Evolutionary conservation across 30 jellyfish, hydroid and myxozoan species (phyloP).

Genomic region (Hydractinia symbiolongicarpus): DNA sequence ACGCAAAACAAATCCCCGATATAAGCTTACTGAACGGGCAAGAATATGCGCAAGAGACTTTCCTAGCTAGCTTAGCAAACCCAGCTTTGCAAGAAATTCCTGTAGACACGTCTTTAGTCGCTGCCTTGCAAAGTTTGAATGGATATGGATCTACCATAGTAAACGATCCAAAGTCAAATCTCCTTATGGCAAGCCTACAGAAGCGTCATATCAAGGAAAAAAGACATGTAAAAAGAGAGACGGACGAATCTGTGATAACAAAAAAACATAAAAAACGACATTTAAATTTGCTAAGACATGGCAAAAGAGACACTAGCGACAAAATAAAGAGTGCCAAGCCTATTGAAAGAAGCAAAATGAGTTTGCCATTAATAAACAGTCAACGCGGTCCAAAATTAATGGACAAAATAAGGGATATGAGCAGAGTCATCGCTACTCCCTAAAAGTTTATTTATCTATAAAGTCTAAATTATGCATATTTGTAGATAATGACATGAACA

Average conservation of each 20-base stretch:
- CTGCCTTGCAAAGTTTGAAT: constrained; percentile 30
- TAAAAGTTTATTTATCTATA: not conserved
- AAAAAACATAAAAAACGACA: constrained; percentile 2
- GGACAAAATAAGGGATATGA: constrained; percentile 92
- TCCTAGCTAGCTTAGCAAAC: constrained; percentile 40
- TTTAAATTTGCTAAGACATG: not conserved
- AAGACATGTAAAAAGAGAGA: constrained; percentile 13
- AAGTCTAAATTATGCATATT: too few species aligned
- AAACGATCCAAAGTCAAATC: not conserved
- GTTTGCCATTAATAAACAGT: constrained; percentile 47
- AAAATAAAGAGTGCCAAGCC: constrained; percentile 58
- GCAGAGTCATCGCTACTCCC: constrained; percentile 89
- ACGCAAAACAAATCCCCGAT: too few species aligned
- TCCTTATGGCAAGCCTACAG: constrained; percentile 15
- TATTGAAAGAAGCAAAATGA: constrained; percentile 71
- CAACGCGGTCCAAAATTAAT: constrained; percentile 82
- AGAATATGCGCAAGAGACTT: constrained; percentile 26
- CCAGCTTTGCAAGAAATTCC: constrained; percentile 41
- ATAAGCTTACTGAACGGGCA: constrained; percentile 15
- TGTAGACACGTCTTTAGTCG: constrained; percentile 29
- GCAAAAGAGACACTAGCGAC: constrained; percentile 53
- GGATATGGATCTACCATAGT: not conserved
- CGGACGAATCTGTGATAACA: not conserved
- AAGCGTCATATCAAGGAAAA: not conserved
- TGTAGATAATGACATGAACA: too few species aligned